Evolutionary conservation across 2,113 vertebrate genomes (phyloP), one percentile per base, ranked within the genome.

Genomic region (Sphaerodactylus townsendi): DNA sequence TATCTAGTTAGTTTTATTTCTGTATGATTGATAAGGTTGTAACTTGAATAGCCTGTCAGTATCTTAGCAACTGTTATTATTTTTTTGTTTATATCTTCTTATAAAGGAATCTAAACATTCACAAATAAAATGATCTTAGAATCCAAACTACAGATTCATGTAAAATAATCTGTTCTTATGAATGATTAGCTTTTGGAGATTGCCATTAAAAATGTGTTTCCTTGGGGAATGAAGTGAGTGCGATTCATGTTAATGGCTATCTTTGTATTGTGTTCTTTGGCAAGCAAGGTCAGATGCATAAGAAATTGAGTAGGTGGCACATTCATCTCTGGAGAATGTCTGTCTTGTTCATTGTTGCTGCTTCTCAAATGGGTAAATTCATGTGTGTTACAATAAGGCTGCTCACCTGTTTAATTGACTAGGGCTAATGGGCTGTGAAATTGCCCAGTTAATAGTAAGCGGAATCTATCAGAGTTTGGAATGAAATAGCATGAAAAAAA

Each of bases 351-450:
- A 8, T 73, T 88, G 85, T 74, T 73, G 50, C 5, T 79, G 28
- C 19, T 80, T 19, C 62, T 74, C 69, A 79, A 19, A 53, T 37
- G 11, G 66, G 77, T 14, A 28, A 46, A 64, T 85, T 74, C 35
- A n/a, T 68, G 13, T 77, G 79, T 19, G 25, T 85, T 92, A 81
- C 25, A 69, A 37, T 66, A 72, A 89, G 44, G 77, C 46, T 10
- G 71, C 78, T 88, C 86, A 90, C 82, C 64, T 89, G 30, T 74
- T 81, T 87, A 90, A 90, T 17, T 88, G 84, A 76, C 85, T 68
- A 85, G 86, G 84, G 87, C n/a, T 85, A 87, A 91, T 81, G 68
- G 65, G 59, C 80, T 92, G 79, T 77, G 77, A 86, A 93, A 86
- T 88, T 81, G 37, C 39, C 73, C 53, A 62, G 37, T 89, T 88